Evolutionary conservation across 2,797 vertebrate genomes (phyloP).

Genomic region (Okamejei kenojei): DNA sequence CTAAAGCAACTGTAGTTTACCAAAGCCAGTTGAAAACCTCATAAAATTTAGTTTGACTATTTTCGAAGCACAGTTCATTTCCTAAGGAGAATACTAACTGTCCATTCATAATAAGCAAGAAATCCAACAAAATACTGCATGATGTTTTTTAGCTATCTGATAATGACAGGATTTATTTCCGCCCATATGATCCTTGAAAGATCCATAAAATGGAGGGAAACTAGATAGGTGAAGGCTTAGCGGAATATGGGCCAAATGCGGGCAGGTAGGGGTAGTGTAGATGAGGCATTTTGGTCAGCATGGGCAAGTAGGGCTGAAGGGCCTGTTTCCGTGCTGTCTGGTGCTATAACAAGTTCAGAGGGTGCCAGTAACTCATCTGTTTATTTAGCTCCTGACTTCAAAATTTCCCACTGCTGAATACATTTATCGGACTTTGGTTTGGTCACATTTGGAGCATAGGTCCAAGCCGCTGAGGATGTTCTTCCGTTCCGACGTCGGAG

Average conservation of each 20-base stretch:
- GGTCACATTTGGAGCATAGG: too few relatives aligned
- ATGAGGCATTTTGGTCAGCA: too few relatives aligned
- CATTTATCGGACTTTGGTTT: too few relatives aligned
- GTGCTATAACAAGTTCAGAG: not conserved
- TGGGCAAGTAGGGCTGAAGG: too few relatives aligned
- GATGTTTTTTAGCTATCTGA: not conserved
- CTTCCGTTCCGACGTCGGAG: too few relatives aligned
- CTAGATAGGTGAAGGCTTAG: too few relatives aligned
- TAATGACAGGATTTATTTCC: not conserved
- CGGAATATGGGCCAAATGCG: too few relatives aligned
- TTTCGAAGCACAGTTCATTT: conserved; percentile 41
- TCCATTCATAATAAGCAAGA: not conserved
- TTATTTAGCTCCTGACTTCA: not conserved
- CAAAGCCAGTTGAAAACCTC: conserved; percentile 15
- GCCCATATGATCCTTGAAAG: not conserved
- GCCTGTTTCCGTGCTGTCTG: too few relatives aligned
- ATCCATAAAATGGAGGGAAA: not conserved
- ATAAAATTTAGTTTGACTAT: conserved; percentile 38
- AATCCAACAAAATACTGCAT: not conserved
- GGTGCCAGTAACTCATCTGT: not conserved
- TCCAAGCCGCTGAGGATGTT: too few relatives aligned
- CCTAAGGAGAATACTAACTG: too few relatives aligned
- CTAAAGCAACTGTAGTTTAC: not conserved
- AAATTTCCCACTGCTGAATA: not conserved
- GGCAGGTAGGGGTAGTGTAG: too few relatives aligned